Percentiles rank a stretch among this genome's conserved stretches.
Evolutionary conservation across 2,113 vertebrate species (phyloP).

Genomic region (Geothlypis trichas): DNA sequence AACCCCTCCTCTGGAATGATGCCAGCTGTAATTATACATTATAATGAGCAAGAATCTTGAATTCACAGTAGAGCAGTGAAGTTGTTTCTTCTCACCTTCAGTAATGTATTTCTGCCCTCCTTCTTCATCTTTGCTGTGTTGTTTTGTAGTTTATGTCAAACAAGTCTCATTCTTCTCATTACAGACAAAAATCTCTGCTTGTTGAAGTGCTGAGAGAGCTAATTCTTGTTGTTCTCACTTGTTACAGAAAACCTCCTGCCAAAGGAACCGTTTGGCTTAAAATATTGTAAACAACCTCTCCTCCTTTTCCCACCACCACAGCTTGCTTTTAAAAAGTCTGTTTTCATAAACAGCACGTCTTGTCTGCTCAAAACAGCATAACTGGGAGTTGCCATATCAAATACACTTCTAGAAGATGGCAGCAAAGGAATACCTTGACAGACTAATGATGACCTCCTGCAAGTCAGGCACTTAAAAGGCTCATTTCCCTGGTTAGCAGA

Average conservation of each 20-base stretch:
- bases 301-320: not conserved
- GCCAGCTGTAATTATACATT: conserved; percentile 38
- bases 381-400: conserved; percentile 24
- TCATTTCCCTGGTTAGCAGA: not conserved
- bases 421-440: conserved; percentile 22
- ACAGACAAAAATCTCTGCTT: conserved; percentile 38
- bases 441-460: conserved; percentile 43
- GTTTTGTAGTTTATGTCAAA: conserved; percentile 40
- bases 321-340: conserved; percentile 36
- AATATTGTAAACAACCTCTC: conserved; percentile 34
- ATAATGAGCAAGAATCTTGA: conserved; percentile 13
- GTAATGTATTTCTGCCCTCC: conserved; percentile 44
- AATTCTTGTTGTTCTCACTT: conserved; percentile 39
- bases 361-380: not conserved
- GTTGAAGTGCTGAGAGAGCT: conserved; percentile 14
- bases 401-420: not conserved
- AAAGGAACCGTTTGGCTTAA: conserved; percentile 38
- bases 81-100: conserved; percentile 42
- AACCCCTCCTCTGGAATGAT: not conserved
- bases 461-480: not conserved
- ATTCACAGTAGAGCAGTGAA: conserved; percentile 17
- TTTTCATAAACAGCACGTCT: not conserved
- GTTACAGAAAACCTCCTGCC: conserved; percentile 42
- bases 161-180: conserved; percentile 50
- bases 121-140: conserved; percentile 4